Evolutionary conservation across 2,797 vertebrate species (phyloP).

Genomic region (Mormyrops boulengeri): DNA sequence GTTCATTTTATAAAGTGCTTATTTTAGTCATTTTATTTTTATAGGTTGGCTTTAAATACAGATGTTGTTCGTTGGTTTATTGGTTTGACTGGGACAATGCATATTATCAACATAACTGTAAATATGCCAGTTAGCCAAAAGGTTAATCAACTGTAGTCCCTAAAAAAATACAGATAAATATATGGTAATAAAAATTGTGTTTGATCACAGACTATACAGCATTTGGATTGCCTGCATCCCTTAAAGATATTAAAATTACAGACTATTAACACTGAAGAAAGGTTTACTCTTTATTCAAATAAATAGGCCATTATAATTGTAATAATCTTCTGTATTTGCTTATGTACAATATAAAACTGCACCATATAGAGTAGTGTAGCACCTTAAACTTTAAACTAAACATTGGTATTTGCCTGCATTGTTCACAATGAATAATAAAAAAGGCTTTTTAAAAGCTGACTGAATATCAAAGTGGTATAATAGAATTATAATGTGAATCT

Average conservation of each 20-base stretch:
- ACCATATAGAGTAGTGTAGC: not conserved
- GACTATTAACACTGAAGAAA: not conserved
- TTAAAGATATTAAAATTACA: not conserved
- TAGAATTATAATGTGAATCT: not conserved
- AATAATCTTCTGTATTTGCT: not conserved
- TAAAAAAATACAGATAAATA: not conserved
- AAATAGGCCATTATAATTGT: not conserved
- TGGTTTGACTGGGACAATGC: not conserved
- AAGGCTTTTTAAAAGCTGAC: not conserved
- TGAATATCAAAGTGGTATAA: not conserved
- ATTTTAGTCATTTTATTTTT: not conserved
- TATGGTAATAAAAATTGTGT: not conserved
- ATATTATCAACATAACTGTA: not conserved
- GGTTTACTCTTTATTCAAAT: not conserved
- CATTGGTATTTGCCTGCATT: not conserved
- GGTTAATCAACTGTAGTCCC: not conserved
- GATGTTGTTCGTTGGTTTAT: not conserved
- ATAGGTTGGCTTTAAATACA: not conserved
- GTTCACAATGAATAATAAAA: not conserved
- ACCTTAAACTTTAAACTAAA: not conserved
- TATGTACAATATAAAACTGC: not conserved
- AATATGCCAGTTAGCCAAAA: not conserved
- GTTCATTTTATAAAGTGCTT: not conserved
- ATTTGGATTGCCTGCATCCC: not conserved
- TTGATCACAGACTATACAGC: not conserved